phyloP scores from a whole-genome alignment of 1,140 invertebrate genomes.

The Metopolophium dirhodum region DNA sequence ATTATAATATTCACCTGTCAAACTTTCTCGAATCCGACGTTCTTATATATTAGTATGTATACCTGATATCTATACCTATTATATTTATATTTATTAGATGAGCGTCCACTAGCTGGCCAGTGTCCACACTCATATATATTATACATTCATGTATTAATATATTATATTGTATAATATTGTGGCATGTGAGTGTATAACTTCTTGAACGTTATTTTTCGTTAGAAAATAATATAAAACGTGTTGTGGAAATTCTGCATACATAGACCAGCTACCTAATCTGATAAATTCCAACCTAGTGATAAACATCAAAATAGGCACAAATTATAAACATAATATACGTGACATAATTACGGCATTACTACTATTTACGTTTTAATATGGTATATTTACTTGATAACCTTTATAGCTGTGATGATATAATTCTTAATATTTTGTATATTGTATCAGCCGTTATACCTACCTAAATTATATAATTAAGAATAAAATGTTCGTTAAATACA shows the following conservation, averaged over 20 bases:
- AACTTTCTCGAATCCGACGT: not conserved
- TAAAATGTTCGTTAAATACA: too few relatives aligned
- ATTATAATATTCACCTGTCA: not conserved
- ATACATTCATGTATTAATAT: not conserved
- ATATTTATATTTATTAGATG: not conserved
- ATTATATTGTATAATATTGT: not conserved
- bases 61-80: not conserved
- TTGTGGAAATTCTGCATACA: not conserved
- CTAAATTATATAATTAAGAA: too few relatives aligned
- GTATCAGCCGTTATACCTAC: too few relatives aligned
- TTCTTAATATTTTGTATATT: too few relatives aligned
- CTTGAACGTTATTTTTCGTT: not conserved
- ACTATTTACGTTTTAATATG: too few relatives aligned
- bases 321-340: not conserved
- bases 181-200: not conserved
- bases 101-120: not conserved
- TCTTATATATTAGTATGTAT: not conserved
- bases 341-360: not conserved
- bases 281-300: not conserved
- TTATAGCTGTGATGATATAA: too few relatives aligned
- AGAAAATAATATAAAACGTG: not conserved
- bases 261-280: not conserved
- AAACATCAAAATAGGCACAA: not conserved
- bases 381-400: too few relatives aligned
- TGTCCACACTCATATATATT: not conserved